These are phyloP conservation scores for Pseudomugil gertrudae DNA, from an alignment of 2,797 vertebrate species.

Conservation along the genomic window DNA sequence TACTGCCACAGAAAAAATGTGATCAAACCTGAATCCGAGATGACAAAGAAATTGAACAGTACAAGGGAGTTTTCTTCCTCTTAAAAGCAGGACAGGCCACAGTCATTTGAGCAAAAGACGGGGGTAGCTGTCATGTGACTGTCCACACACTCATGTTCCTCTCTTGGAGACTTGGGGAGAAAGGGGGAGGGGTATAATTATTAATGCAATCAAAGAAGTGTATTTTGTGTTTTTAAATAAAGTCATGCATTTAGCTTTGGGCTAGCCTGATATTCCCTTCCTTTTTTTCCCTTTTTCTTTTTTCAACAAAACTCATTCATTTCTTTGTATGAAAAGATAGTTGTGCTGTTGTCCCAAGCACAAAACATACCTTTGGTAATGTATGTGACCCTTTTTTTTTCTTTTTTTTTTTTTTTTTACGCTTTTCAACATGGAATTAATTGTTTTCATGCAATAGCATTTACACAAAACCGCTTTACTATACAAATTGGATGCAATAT, in stretches of 20 bases:
- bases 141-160: conserved; percentile 68
- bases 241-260: conserved; percentile 77
- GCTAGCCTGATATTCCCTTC: conserved; percentile 53
- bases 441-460: conserved; percentile 27
- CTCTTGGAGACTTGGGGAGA: conserved; percentile 55
- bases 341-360: conserved; percentile 51
- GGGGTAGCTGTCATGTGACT: conserved; percentile 72
- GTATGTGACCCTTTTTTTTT: conserved; percentile 6
- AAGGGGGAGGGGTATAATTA: conserved; percentile 54
- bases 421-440: conserved; percentile 7
- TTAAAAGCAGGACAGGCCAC: conserved; percentile 41
- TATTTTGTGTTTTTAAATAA: conserved; percentile 71
- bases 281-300: conserved; percentile 14
- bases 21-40: conserved; percentile 66
- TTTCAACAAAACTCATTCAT: conserved; percentile 52
- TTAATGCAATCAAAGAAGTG: conserved; percentile 75
- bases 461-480: conserved; percentile 33
- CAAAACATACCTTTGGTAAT: conserved; percentile 54
- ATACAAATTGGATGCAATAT: conserved; percentile 34
- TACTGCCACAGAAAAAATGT: conserved; percentile 58
- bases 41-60: conserved; percentile 31
- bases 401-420: not conserved
- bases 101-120: conserved; percentile 60
- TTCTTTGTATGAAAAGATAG: conserved; percentile 58
- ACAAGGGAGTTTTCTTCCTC: conserved; percentile 47